Conservation (phyloP, 2,888 invertebrate genomes). For the Tortrix viridana region DNA sequence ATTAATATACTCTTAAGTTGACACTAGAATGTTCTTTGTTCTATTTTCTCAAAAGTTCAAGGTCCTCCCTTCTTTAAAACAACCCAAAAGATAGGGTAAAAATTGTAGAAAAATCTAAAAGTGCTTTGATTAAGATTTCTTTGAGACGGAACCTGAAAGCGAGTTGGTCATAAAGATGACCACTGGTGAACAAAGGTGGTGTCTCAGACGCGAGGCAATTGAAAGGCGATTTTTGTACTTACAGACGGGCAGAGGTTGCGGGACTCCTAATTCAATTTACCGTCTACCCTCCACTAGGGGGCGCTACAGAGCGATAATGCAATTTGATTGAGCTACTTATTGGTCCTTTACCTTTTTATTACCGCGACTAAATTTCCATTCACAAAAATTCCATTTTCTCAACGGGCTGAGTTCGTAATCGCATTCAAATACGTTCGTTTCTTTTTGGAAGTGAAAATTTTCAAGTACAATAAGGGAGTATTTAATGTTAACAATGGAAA, state of each 20-base stretch:
- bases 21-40: too few species aligned
- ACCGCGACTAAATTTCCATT: slow-evolving; percentile 61
- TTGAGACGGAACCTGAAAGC: slow-evolving; percentile 17
- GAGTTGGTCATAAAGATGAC: slow-evolving; percentile 11
- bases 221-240: slow-evolving; percentile 69
- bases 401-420: slow-evolving; percentile 45
- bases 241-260: slow-evolving; percentile 65
- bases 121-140: neutral
- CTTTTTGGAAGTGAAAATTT: slow-evolving; percentile 57
- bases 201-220: slow-evolving; percentile 43
- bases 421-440: slow-evolving; percentile 45
- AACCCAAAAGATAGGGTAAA: too few species aligned
- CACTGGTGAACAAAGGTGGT: too few species aligned
- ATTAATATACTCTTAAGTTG: too few species aligned
- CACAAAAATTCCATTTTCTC: slow-evolving; percentile 43
- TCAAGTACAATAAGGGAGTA: slow-evolving; percentile 54
- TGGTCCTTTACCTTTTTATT: slow-evolving; percentile 78
- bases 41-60: too few species aligned
- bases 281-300: slow-evolving; percentile 64
- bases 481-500: slow-evolving; percentile 60
- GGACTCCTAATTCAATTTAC: slow-evolving; percentile 75
- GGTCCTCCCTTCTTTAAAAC: too few species aligned
- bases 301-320: slow-evolving; percentile 70
- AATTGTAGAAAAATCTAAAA: neutral
- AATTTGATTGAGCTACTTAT: slow-evolving; percentile 79